Conservation (phyloP, 2,113 vertebrate species). For the Rhizomys pruinosus region DNA sequence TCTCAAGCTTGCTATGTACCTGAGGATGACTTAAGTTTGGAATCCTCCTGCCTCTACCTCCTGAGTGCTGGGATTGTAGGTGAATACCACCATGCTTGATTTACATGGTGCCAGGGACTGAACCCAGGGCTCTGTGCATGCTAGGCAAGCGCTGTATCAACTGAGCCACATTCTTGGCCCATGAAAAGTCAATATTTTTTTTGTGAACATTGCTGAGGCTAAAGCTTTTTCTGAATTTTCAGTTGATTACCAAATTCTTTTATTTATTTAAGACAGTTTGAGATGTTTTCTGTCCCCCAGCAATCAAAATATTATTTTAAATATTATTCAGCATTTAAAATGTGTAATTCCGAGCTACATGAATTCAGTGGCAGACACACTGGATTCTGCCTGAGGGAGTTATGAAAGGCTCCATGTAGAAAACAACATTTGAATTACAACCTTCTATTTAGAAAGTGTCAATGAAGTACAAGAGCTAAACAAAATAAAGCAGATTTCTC, state of each 20-base stretch:
- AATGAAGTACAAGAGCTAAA: slow-evolving; percentile 58
- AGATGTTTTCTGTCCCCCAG: slow-evolving; percentile 49
- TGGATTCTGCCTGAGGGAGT: slow-evolving; percentile 19
- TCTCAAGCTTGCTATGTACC: too few species aligned
- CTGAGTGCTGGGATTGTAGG: too few species aligned
- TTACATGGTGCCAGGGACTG: too few species aligned
- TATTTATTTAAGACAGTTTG: slow-evolving; percentile 52
- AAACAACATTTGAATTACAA: slow-evolving; percentile 57
- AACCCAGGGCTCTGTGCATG: too few species aligned
- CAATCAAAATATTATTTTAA: slow-evolving; percentile 48
- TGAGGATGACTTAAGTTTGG: too few species aligned
- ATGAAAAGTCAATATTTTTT: background rate
- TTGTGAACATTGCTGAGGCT: background rate
- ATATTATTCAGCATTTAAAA: slow-evolving; percentile 37
- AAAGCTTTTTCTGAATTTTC: slow-evolving; percentile 12
- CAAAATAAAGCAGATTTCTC: slow-evolving; percentile 51
- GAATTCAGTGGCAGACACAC: slow-evolving; percentile 24
- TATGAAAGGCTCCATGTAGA: slow-evolving; percentile 3
- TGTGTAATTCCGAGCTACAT: slow-evolving; percentile 31
- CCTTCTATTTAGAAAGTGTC: slow-evolving; percentile 47
- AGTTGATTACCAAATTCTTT: slow-evolving; percentile 32
- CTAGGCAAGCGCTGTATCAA: background rate
- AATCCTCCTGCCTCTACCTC: too few species aligned
- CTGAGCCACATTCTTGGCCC: background rate
- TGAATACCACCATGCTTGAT: too few species aligned